A percentile compares a stretch with the other conserved stretches of the same genome.
phyloP scores from a whole-genome alignment of 2,888 invertebrate species.

The Noctuana brunneofusca region DNA sequence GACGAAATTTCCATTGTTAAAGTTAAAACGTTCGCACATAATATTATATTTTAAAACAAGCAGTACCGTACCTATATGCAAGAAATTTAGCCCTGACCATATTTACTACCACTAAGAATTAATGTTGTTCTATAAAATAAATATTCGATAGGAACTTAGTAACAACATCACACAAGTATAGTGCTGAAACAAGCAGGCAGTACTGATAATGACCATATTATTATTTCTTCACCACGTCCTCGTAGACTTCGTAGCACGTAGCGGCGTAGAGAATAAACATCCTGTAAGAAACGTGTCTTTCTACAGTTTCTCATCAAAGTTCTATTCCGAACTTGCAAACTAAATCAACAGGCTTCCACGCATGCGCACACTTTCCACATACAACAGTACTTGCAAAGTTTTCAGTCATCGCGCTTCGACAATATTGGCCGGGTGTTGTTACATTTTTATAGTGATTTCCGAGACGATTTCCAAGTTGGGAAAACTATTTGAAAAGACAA shows the following conservation, averaged over 20 bases:
- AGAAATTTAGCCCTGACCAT: too few species aligned
- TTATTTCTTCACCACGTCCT: not conserved
- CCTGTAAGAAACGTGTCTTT: conserved; percentile 34
- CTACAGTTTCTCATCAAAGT: conserved; percentile 34
- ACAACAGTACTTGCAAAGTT: conserved; percentile 38
- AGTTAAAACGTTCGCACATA: too few species aligned
- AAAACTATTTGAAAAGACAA: conserved; percentile 41
- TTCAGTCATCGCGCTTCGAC: conserved; percentile 43
- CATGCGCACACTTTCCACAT: conserved; percentile 41
- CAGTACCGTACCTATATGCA: too few species aligned
- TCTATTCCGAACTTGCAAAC: conserved; percentile 36
- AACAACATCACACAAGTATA: not conserved
- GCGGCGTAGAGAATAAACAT: conserved; percentile 30
- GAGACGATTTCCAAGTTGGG: conserved; percentile 35
- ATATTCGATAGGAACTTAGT: not conserved
- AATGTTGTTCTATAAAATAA: not conserved
- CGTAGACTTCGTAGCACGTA: conserved; percentile 27
- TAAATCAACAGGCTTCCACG: conserved; percentile 47
- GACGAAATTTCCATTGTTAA: too few species aligned
- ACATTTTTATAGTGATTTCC: conserved; percentile 15
- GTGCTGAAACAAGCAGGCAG: not conserved
- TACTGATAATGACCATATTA: not conserved
- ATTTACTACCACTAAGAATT: not conserved
- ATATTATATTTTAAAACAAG: too few species aligned
- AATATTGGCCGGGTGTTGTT: conserved; percentile 40